Base-by-base conservation (phyloP, 2,888 invertebrate species). In the Heteromyza rotundicornis region DNA sequence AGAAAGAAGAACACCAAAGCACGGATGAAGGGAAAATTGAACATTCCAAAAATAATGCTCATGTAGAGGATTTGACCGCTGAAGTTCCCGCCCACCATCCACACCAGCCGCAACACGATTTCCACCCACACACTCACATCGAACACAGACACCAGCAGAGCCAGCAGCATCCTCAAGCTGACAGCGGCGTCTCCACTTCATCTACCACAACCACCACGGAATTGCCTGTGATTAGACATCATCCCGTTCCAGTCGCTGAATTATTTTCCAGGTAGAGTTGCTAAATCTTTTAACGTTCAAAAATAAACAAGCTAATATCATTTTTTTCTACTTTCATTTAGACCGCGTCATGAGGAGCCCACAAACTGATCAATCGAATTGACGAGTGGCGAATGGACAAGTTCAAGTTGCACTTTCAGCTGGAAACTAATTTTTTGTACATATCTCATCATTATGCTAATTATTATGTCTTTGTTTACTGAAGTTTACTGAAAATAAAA, bases 181-280 rank as follows among this genome's bases (percentile, higher is more conserved):
- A 32, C 14, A 27, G 53, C 1, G 36, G 27, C 35, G 2, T 16
- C 22, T 12, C 8, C 20, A 35, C 58, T 17, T 22, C n/a, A 2
- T 1, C 10, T 2, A 17, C 2, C 1, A 59, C 49, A 44, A 57
- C 59, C 36, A 64, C 63, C 0, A 58, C 63, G 7, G 62, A 61
- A 23, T 69, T 68, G 54, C 67, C 67, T 47, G 56, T 67, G 1
- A 57, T 68, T 3, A 70, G 75, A 56, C 69, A 69, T 47, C 72
- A 66, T 49, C 79, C 79, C 12, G 75, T 76, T 20, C 73, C 79
- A 10, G 80, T 80, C 12, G 71, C 77, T 24, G 79, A 78, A 57
- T 70, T 80, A 14, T 76, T 80, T 64, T 61, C 69, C 24, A 71
- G 70, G 69, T 73, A 68, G 69, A 60, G 27, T 27, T 27, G 27